Conservation (phyloP, 2,797 vertebrate species). For the Xiphorhynchus erythropygius region DNA sequence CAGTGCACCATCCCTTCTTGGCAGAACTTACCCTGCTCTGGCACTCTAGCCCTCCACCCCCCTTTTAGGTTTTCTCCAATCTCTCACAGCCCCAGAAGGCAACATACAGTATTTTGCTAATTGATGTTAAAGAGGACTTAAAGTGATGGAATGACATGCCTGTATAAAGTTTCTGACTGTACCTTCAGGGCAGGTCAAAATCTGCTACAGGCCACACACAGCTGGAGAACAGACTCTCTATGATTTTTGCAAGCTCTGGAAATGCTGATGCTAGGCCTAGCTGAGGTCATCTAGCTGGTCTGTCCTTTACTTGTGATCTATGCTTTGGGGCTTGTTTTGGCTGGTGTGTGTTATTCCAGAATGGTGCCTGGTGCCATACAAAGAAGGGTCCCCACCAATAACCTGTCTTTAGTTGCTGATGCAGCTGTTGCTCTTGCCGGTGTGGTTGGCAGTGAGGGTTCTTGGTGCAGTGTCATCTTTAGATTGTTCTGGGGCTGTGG, state of each 20-base stretch:
- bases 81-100: background rate
- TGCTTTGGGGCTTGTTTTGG: background rate
- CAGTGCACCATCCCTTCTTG: background rate
- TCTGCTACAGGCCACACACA: background rate
- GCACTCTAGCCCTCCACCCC: background rate
- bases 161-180: background rate
- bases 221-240: background rate
- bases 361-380: accelerated
- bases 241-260: background rate
- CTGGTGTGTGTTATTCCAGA: background rate
- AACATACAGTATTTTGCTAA: background rate
- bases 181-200: background rate
- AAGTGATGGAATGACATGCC: background rate
- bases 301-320: background rate
- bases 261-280: background rate
- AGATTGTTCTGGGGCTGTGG: background rate
- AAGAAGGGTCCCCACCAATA: accelerated
- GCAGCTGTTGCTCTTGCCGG: background rate
- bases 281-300: background rate
- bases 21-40: background rate
- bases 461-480: background rate
- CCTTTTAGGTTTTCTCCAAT: background rate
- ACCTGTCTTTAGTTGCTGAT: background rate
- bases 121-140: background rate
- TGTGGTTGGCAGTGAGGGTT: accelerated